These are phyloP conservation scores for Heliconius charithonia DNA, from an alignment of 2,888 invertebrate genomes.

Conservation along the genomic window DNA sequence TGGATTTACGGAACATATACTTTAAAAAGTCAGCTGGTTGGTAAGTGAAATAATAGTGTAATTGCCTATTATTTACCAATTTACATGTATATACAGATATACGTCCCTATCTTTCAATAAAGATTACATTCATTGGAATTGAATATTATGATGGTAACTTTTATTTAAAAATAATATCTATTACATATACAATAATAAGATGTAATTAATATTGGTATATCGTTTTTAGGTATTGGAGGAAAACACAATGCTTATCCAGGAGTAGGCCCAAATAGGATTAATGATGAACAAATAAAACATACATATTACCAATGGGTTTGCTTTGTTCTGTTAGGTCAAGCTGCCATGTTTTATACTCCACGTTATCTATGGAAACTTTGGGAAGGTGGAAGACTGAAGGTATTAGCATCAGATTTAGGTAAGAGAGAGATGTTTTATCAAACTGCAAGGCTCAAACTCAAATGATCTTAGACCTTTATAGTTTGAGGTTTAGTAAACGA, in stretches of 20 bases:
- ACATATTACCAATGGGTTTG: conserved; percentile 90
- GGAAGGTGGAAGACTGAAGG: conserved; percentile 86
- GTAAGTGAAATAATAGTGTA: conserved; percentile 57
- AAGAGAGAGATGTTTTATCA: conserved; percentile 31
- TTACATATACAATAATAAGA: background rate
- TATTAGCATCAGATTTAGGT: conserved; percentile 85
- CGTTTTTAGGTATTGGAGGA: conserved; percentile 73
- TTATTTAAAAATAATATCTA: background rate
- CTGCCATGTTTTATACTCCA: conserved; percentile 87
- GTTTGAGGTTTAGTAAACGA: too few species aligned
- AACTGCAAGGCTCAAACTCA: too few species aligned
- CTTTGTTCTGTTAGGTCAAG: conserved; percentile 86
- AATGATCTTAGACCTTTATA: too few species aligned
- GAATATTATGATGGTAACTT: background rate
- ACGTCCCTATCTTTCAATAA: background rate
- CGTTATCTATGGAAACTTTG: conserved; percentile 88
- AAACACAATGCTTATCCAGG: conserved; percentile 79
- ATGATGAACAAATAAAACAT: conserved; percentile 82
- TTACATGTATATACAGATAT: too few species aligned
- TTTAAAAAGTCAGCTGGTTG: conserved; percentile 70
- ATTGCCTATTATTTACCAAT: background rate
- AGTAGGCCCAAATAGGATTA: conserved; percentile 72
- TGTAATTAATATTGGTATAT: background rate
- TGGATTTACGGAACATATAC: conserved; percentile 91
- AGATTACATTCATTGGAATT: background rate